Evolutionary conservation across 1,140 invertebrate species (phyloP).

Genomic region (Eciton burchellii): DNA sequence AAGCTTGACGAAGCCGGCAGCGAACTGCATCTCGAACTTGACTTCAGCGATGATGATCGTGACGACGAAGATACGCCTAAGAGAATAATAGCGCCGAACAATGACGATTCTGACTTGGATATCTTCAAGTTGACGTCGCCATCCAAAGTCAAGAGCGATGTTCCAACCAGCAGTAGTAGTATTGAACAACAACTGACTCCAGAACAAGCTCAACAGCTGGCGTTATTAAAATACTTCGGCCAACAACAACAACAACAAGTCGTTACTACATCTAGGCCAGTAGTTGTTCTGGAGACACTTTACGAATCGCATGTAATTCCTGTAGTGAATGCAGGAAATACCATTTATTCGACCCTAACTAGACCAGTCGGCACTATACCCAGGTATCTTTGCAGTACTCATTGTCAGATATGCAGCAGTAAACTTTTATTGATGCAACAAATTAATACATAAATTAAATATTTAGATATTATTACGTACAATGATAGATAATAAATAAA

Average conservation of each 20-base stretch:
- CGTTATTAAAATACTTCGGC: conserved; percentile 90
- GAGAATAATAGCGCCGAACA: conserved; percentile 86
- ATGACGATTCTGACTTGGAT: conserved; percentile 90
- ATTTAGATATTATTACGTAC: not conserved
- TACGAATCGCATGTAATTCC: conserved; percentile 94
- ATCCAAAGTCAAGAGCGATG: conserved; percentile 84
- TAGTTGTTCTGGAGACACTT: conserved; percentile 91
- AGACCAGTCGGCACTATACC: conserved; percentile 90
- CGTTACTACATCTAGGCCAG: conserved; percentile 91
- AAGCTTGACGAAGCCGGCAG: conserved; percentile 94
- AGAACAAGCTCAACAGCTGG: conserved; percentile 91
- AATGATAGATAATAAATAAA: conserved; percentile 4
- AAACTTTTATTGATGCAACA: not conserved
- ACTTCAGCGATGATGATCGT: conserved; percentile 93
- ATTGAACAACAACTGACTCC: conserved; percentile 87
- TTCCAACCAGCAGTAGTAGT: conserved; percentile 5
- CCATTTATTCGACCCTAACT: conserved; percentile 91
- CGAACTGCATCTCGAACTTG: conserved; percentile 93
- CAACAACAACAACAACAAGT: conserved; percentile 89
- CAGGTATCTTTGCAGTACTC: conserved; percentile 47
- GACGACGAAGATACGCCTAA: conserved; percentile 89
- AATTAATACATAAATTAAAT: not conserved
- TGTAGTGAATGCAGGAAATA: conserved; percentile 88
- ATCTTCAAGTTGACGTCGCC: conserved; percentile 84
- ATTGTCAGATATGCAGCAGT: not conserved